Evolutionary conservation across 2,888 invertebrate species (phyloP), one percentile per base, ranked within the genome.

Genomic region (Crioceris asparagi): DNA sequence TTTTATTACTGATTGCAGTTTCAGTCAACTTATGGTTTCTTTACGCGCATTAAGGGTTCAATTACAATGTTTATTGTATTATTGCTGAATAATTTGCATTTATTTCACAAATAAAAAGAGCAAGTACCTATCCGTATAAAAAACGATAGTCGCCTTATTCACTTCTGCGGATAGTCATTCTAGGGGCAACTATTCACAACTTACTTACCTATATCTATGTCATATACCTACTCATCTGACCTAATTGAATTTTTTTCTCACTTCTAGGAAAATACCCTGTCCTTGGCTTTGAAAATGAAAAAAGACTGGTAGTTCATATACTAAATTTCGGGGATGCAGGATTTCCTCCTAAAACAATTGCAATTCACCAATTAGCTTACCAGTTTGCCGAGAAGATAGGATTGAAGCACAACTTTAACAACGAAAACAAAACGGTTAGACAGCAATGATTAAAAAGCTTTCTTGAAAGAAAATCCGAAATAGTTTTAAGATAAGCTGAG

Each of bases 401-500:
- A 4, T 27, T 35, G 18, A 35, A 27, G 29, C 35, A 35, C 17
- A 29, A 18, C 10, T 35, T 16, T 17, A 29, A 35, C 5, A 29
- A 17, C 3, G 35, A 35, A 11, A 35, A 3, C 4, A 10, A 17
- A 35, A 35, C 18, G 17, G 35, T 29, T 29, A 17, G 29, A 29
- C 16, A 5, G 3, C 3, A 12, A 19, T 35, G 35, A 16, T 11
- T 36, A 7, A 4, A 32, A 6, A 17, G n/a, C 7, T 35, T 29
- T 17, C 8, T 35, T 6, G 27, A 29, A 29, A 29, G 35, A 26
- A 35, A 40, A 29, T 30, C 41, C 27, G 38, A 37, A 33, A 14
- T 40, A 16, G 10, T 27, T 11, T 16, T 38, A 14, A 40, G 38
- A 18, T 29, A 39, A 36, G 29, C 36, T 37, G 35, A 38, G 14